These are phyloP conservation scores for Vulpes lagopus DNA, from an alignment of 2,113 vertebrate genomes.

Conservation along the genomic window DNA sequence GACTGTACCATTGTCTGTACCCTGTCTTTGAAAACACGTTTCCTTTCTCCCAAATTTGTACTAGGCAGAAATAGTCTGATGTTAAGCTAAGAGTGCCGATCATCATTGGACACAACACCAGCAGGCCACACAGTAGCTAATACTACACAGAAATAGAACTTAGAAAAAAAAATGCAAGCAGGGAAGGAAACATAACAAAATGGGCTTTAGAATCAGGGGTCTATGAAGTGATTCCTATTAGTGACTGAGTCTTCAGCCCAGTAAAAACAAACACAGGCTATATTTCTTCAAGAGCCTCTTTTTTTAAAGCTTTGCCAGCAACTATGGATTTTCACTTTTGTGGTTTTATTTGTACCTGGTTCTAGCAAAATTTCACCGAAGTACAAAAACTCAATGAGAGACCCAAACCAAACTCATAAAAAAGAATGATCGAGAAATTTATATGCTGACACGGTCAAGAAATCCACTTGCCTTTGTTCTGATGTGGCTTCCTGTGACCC, in stretches of 20 bases:
- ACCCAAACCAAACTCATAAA: background rate
- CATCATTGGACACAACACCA: background rate
- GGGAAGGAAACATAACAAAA: background rate
- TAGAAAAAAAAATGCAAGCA: background rate
- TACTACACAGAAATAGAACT: background rate
- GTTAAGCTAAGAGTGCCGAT: background rate
- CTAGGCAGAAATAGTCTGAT: background rate
- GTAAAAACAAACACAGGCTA: background rate
- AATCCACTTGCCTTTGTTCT: background rate
- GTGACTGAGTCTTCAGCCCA: background rate
- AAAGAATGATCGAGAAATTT: background rate
- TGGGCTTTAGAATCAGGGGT: background rate
- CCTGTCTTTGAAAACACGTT: background rate
- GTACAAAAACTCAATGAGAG: background rate
- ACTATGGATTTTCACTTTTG: background rate
- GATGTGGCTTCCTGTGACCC: background rate
- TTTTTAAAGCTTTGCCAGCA: background rate
- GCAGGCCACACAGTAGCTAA: background rate
- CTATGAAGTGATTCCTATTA: background rate
- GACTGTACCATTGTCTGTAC: background rate
- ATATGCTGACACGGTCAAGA: background rate
- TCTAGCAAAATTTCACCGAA: background rate
- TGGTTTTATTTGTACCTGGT: conserved; percentile 2
- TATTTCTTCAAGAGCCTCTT: background rate
- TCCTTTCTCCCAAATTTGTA: conserved; percentile 32